Conservation (phyloP, 2,888 invertebrate species). For the Endotricha flammealis region DNA sequence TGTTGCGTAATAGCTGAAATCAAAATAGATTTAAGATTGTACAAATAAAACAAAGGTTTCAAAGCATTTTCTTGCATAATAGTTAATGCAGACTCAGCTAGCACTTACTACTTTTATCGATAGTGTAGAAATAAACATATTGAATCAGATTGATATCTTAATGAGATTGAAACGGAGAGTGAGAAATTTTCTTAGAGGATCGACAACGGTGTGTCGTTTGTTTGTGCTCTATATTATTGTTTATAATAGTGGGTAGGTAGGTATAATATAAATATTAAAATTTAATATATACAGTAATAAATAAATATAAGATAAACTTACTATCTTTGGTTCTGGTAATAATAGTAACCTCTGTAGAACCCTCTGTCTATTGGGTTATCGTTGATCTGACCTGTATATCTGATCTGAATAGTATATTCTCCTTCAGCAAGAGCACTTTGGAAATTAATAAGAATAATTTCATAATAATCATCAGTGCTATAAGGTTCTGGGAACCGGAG, state of each 20-base stretch:
- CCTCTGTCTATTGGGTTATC: conserved; percentile 61
- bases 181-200: too few relatives aligned
- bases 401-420: conserved; percentile 45
- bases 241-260: too few relatives aligned
- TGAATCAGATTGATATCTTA: too few relatives aligned
- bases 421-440: conserved; percentile 38
- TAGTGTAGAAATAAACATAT: too few relatives aligned
- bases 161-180: too few relatives aligned
- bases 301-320: conserved; percentile 23
- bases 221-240: too few relatives aligned
- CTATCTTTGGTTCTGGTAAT: conserved; percentile 37
- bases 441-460: conserved; percentile 53
- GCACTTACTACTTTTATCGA: too few relatives aligned
- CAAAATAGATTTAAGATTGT: conserved; percentile 4
- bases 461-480: conserved; percentile 48
- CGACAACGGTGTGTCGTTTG: too few relatives aligned
- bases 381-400: conserved; percentile 51
- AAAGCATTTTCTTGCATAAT: too few relatives aligned
- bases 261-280: too few relatives aligned
- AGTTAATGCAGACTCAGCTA: too few relatives aligned
- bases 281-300: conserved; percentile 1
- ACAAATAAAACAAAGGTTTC: too few relatives aligned
- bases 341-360: conserved; percentile 66
- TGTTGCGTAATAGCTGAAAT: conserved; percentile 67
- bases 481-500: conserved; percentile 39